phyloP scores from a whole-genome alignment of 1,140 invertebrate species.

The Panagrolaimus sp. region DNA sequence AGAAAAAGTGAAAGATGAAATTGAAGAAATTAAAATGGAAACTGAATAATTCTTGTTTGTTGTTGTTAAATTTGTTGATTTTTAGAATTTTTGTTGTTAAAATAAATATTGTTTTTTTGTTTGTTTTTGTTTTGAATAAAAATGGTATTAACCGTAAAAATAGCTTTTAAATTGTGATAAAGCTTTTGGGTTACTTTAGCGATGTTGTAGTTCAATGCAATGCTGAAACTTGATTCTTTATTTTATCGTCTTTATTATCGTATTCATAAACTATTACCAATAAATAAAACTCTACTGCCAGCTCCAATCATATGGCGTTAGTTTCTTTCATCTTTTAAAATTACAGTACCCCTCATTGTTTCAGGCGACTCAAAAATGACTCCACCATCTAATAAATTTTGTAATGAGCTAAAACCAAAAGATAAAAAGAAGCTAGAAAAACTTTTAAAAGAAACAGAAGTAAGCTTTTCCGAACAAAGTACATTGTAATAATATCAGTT shows the following conservation, averaged over 20 bases:
- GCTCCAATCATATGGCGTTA: neutral
- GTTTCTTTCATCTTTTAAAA: neutral
- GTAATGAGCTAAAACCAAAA: conserved; percentile 11
- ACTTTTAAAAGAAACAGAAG: conserved; percentile 34
- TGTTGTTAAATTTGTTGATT: conserved; percentile 14
- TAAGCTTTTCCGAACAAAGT: conserved; percentile 7
- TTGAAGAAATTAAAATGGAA: conserved; percentile 21
- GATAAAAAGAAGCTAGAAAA: conserved; percentile 20
- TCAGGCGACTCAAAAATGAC: too few species aligned
- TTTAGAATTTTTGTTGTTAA: neutral
- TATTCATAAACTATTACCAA: neutral
- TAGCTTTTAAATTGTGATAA: neutral
- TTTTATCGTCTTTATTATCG: neutral
- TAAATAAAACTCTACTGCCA: neutral
- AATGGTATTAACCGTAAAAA: neutral
- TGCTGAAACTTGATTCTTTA: neutral
- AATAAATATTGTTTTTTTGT: neutral
- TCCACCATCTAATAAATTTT: neutral
- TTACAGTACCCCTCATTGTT: too few species aligned
- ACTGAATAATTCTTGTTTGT: conserved; percentile 17
- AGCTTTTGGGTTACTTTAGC: too few species aligned
- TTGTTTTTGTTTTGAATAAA: neutral
- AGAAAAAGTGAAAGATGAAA: conserved; percentile 4
- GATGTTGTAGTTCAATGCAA: too few species aligned
- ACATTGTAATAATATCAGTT: neutral